phyloP scores from a whole-genome alignment of 2,797 vertebrate species.

The Artibeus jamaicensis region DNA sequence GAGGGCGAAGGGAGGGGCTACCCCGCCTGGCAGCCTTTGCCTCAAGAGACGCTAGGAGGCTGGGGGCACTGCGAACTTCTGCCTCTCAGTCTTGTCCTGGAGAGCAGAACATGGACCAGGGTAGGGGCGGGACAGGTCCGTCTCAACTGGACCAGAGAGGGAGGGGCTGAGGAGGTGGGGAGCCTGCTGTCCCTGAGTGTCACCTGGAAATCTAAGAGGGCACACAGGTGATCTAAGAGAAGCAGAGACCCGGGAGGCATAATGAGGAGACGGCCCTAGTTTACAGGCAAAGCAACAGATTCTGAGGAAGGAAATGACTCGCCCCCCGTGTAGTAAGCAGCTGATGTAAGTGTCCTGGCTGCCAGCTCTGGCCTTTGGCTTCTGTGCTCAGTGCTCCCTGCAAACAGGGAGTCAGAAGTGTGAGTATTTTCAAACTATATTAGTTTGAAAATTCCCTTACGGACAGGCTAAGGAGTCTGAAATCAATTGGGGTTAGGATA shows the following conservation, averaged over 20 bases:
- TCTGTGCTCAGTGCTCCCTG: too few species aligned
- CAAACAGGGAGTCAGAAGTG: neutral
- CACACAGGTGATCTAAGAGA: neutral
- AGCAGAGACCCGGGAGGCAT: neutral
- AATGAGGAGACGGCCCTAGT: neutral
- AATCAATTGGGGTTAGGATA: neutral
- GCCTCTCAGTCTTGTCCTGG: rapidly evolving
- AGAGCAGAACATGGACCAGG: neutral
- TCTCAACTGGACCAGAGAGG: neutral
- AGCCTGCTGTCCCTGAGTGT: rapidly evolving
- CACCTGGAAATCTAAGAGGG: neutral
- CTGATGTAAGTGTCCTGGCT: neutral
- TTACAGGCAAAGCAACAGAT: neutral
- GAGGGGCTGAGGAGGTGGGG: too few species aligned
- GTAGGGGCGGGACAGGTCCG: neutral
- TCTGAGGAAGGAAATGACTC: neutral
- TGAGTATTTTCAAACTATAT: neutral
- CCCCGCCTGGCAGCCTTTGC: rapidly evolving
- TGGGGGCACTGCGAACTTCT: too few species aligned
- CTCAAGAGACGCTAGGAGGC: rapidly evolving
- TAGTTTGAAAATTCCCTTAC: too few species aligned
- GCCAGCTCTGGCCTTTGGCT: neutral
- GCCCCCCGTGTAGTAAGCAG: rapidly evolving
- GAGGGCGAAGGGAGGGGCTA: too few species aligned
- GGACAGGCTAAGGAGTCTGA: neutral